Evolutionary conservation across 2,113 vertebrate species (phyloP).

Genomic region (Cyanoliseus patagonus): DNA sequence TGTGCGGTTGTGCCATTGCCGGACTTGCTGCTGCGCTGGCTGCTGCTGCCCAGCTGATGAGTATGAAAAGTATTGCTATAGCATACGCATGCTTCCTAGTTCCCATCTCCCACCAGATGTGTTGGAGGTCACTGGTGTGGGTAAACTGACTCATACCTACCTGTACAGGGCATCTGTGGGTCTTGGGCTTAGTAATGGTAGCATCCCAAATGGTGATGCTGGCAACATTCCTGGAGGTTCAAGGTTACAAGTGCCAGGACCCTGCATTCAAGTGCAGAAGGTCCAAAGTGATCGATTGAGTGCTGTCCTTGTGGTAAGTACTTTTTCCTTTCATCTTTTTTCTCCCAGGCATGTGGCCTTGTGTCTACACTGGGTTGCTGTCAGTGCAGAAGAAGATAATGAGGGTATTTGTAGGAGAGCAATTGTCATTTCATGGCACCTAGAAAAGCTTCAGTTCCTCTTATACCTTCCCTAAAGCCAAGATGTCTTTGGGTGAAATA

Average conservation of each 20-base stretch:
- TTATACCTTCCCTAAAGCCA: not conserved
- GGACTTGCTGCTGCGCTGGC: not conserved
- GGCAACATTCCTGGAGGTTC: constrained; percentile 46
- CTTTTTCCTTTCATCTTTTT: not conserved
- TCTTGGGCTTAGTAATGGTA: constrained; percentile 47
- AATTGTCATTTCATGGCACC: not conserved
- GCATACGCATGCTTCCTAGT: constrained; percentile 60
- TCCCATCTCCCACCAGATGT: constrained; percentile 52
- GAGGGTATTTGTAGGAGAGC: not conserved
- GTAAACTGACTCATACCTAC: constrained; percentile 76
- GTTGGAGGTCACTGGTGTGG: constrained; percentile 72
- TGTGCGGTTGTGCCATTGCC: constrained; percentile 19
- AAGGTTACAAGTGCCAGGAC: constrained; percentile 64
- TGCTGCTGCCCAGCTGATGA: constrained; percentile 39
- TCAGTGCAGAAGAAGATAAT: not conserved
- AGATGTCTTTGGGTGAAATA: not conserved
- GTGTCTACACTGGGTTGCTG: not conserved
- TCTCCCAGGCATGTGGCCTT: not conserved
- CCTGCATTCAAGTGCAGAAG: constrained; percentile 70
- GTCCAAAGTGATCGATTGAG: constrained; percentile 68
- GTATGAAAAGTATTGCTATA: constrained; percentile 47
- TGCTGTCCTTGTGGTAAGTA: constrained; percentile 70
- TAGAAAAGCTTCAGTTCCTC: not conserved
- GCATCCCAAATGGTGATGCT: constrained; percentile 45
- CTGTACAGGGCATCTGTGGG: constrained; percentile 69